phyloP scores from a whole-genome alignment of 2,888 invertebrate species.

The Ochropacha duplaris region DNA sequence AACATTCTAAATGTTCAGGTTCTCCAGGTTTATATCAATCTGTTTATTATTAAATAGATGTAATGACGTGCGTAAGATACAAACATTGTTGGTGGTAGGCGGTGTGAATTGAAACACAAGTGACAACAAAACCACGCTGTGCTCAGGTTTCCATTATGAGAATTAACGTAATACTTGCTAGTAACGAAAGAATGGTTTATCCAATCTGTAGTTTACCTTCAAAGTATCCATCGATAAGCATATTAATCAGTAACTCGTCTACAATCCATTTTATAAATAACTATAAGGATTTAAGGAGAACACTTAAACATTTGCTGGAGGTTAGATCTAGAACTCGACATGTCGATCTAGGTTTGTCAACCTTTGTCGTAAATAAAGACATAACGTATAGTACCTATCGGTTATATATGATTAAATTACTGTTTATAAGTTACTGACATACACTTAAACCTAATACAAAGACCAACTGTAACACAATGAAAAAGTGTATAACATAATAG shows the following conservation, averaged over 20 bases:
- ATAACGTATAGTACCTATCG: no score
- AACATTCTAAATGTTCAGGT: no score
- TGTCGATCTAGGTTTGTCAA: background rate
- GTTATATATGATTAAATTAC: no score
- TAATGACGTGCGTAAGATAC: background rate
- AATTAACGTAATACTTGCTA: background rate
- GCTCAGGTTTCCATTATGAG: background rate
- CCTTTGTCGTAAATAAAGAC: no score
- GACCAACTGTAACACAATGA: background rate
- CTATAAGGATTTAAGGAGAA: conserved; percentile 20
- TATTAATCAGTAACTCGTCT: conserved; percentile 18
- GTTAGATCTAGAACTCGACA: background rate
- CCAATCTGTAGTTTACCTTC: conserved; percentile 24
- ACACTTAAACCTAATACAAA: background rate
- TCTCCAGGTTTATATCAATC: no score
- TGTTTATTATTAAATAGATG: no score
- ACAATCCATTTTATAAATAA: conserved; percentile 15
- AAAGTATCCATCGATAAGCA: conserved; percentile 21
- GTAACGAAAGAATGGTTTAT: background rate
- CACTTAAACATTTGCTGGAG: background rate
- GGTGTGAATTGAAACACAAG: background rate
- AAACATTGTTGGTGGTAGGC: background rate
- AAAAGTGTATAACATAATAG: background rate
- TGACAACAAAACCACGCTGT: background rate
- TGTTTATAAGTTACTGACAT: no score